These are phyloP conservation scores for Bombus difficillimus DNA, from an alignment of 1,140 invertebrate species.

Conservation along the genomic window DNA sequence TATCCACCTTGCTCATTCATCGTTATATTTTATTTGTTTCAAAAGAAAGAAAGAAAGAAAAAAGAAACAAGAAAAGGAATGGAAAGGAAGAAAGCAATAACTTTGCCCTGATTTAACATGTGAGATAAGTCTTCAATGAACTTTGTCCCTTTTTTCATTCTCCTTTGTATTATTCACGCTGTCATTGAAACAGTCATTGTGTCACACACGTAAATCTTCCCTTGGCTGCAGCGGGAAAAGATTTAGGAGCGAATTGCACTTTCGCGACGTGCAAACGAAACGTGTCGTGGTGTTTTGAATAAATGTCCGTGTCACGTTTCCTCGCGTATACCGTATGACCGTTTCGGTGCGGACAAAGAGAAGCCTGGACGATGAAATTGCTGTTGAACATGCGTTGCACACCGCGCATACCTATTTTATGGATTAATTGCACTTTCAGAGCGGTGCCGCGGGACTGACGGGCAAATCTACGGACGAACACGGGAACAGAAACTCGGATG, in stretches of 20 bases:
- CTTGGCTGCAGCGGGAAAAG: background rate
- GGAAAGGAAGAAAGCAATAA: too few relatives aligned
- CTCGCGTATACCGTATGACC: conserved; percentile 28
- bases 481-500: too few relatives aligned
- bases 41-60: background rate
- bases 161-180: background rate
- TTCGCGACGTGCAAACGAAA: conserved; percentile 43
- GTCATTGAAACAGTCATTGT: conserved; percentile 37
- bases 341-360: conserved; percentile 42
- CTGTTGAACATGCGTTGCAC: conserved; percentile 39
- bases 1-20: too few relatives aligned
- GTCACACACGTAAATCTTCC: conserved; percentile 29
- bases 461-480: background rate
- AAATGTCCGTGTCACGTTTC: conserved; percentile 57
- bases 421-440: conserved; percentile 48
- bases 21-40: too few relatives aligned
- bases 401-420: conserved; percentile 52
- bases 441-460: background rate
- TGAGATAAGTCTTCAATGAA: background rate
- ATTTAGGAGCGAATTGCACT: conserved; percentile 49
- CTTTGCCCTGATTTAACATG: background rate
- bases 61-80: too few relatives aligned
- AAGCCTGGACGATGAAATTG: conserved; percentile 48
- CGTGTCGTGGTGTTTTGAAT: conserved; percentile 43
- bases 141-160: background rate